Conservation (phyloP, 2,113 vertebrate species). For the Mellivora capensis region DNA sequence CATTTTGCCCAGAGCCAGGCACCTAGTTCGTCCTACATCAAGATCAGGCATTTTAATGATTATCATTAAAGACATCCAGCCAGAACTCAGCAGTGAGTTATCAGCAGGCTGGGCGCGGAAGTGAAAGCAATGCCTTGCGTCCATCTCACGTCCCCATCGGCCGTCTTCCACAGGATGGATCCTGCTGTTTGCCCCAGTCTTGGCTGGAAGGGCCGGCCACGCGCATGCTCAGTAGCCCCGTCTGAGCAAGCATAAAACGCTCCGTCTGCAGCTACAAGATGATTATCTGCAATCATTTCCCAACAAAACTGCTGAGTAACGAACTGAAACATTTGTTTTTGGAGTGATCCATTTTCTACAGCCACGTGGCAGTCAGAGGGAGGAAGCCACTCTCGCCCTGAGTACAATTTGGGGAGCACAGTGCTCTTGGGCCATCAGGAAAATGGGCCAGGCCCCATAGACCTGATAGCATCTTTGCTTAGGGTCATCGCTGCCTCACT, state of each 20-base stretch:
- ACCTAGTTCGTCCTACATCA: not conserved
- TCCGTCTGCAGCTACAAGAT: not conserved
- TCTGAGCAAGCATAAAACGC: not conserved
- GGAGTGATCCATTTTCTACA: conserved; percentile 43
- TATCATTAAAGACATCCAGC: not conserved
- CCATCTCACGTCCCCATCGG: not conserved
- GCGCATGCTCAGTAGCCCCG: not conserved
- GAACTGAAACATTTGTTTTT: conserved; percentile 40
- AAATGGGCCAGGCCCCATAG: not conserved
- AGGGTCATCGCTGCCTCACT: not conserved
- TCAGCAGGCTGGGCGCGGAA: not conserved
- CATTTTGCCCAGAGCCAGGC: not conserved
- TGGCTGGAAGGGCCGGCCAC: not conserved
- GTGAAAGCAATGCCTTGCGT: not conserved
- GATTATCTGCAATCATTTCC: conserved; percentile 30
- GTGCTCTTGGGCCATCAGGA: not conserved
- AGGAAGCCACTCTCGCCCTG: not conserved
- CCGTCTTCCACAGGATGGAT: not conserved
- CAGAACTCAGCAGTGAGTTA: not conserved
- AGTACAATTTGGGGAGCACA: not conserved
- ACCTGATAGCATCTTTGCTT: not conserved
- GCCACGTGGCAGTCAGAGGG: not conserved
- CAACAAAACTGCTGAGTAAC: conserved; percentile 55
- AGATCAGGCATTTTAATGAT: not conserved
- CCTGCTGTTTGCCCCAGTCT: not conserved